phyloP scores from a whole-genome alignment of 2,113 vertebrate species.

The Anthoscopus minutus region DNA sequence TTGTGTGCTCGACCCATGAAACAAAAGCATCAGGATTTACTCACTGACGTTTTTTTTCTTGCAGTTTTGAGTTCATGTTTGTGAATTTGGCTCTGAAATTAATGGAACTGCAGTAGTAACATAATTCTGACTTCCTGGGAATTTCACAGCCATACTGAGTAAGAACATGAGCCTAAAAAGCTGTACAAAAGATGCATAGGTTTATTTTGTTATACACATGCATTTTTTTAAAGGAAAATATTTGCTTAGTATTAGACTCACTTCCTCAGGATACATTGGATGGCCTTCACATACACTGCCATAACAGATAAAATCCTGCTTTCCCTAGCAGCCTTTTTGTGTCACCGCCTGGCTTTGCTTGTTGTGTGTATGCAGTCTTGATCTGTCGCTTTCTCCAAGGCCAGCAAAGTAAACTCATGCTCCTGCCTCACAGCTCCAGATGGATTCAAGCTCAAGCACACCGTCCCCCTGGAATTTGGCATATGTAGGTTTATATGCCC shows the following conservation, averaged over 20 bases:
- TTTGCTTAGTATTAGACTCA: background rate
- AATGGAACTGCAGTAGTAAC: background rate
- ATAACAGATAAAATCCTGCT: constrained; percentile 19
- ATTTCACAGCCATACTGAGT: background rate
- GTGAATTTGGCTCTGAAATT: background rate
- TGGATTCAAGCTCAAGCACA: constrained; percentile 47
- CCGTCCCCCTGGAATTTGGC: constrained; percentile 22
- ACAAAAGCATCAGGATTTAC: constrained; percentile 9
- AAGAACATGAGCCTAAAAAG: background rate
- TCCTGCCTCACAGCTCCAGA: constrained; percentile 58
- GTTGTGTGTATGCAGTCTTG: background rate
- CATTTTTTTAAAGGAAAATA: background rate
- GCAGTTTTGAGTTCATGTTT: background rate
- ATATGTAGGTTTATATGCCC: constrained; percentile 49
- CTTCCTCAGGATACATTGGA: background rate
- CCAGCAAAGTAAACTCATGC: constrained; percentile 46
- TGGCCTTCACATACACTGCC: background rate
- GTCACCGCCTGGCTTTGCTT: background rate
- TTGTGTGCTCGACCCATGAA: background rate
- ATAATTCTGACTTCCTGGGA: background rate
- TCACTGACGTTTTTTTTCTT: background rate
- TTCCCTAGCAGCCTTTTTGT: background rate
- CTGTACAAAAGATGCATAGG: background rate
- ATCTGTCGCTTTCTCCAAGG: constrained; percentile 25
- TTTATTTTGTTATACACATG: background rate